Base-by-base conservation (phyloP, 2,113 vertebrate genomes). In the Egretta garzetta region DNA sequence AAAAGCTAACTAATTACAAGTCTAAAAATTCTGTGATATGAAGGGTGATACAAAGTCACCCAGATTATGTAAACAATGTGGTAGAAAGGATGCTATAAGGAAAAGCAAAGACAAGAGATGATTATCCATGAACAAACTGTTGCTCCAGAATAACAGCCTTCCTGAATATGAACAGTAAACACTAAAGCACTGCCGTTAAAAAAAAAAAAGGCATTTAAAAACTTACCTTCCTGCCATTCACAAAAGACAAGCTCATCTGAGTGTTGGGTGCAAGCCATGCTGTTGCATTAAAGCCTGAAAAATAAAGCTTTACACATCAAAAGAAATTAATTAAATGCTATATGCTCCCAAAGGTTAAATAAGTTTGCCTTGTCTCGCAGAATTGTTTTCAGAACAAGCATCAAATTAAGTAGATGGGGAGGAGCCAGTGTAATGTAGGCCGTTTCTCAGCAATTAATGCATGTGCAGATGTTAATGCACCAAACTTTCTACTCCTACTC, bases 181-280 rank as follows among this genome's bases (percentile, higher is more conserved):
- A 41, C 14, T 62, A 27, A 63, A 73, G 13, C 32, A 62, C 12
- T 37, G 16, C 19, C 74, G 47, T 33, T 35, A 58, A 35, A n/a
- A 52, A 83, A 62, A 62, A 39, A 37, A 58, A 24, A 50, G 6
- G 13, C 45, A 58, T 19, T 37, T 10, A 83, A 88, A 79, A 64
- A 77, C 95, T 92, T 97, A 98, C 97, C 98, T 98, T 98, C 84
- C 62, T 97, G 73, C 96, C 97, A 96, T 97, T 98, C 71, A 98
- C 97, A 96, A 98, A 98, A 98, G 32, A 98, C 67, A 39, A 98
- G 90, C 19, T 95, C 77, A 75, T 98, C 92, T 50, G 96, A 94
- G 27, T 58, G 35, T 6, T 82, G 53, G n/a, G n/a, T 20, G 8
- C 41, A 95, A 73, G 86, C 41, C 96, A 97, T 97, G 6, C 2